Evolutionary conservation across 1,140 invertebrate genomes (phyloP).

Genomic region (Temnothorax curvispinosus): DNA sequence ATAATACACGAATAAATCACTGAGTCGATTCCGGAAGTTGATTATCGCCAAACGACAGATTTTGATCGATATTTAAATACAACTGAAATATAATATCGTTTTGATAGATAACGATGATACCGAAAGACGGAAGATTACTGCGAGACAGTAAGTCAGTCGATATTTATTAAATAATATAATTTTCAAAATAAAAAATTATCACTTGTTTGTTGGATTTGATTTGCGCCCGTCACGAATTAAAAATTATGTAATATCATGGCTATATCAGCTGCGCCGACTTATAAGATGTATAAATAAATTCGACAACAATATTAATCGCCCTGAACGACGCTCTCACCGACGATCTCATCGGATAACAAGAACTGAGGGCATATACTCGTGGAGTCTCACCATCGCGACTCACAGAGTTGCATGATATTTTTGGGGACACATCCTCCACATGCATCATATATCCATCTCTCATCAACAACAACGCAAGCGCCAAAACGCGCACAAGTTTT

Average conservation of each 20-base stretch:
- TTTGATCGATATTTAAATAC: conserved; percentile 5
- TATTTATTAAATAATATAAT: neutral
- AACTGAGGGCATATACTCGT: too few species aligned
- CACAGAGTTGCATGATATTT: too few species aligned
- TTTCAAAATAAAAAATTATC: neutral
- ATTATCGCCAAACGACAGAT: neutral
- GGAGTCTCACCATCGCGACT: too few species aligned
- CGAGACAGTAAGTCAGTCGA: neutral
- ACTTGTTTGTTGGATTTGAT: neutral
- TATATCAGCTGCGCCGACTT: too few species aligned
- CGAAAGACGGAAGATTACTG: neutral
- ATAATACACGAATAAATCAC: neutral
- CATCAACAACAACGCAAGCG: too few species aligned
- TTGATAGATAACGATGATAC: neutral
- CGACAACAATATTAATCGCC: too few species aligned
- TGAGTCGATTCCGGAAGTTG: neutral
- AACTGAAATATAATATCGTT: neutral
- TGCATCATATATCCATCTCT: too few species aligned
- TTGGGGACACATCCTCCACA: too few species aligned
- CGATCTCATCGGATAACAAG: too few species aligned
- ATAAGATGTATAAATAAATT: too few species aligned
- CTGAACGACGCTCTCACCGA: too few species aligned
- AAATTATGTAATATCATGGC: conserved; percentile 7
- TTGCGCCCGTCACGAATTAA: conserved; percentile 2
- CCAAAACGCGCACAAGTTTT: neutral